Conservation (phyloP, 2,797 vertebrate genomes). For the Malurus splendens region DNA sequence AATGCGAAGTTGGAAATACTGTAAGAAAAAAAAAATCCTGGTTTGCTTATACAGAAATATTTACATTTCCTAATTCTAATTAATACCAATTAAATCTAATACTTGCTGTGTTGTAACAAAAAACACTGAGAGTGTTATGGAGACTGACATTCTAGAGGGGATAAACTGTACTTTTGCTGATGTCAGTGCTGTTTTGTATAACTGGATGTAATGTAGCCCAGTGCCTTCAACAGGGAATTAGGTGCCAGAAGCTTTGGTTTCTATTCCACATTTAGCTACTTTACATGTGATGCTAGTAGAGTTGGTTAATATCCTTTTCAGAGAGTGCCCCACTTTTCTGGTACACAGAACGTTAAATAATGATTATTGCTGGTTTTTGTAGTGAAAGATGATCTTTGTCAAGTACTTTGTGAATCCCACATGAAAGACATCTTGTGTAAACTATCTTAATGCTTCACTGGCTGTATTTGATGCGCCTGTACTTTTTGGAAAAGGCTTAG, state of each 20-base stretch:
- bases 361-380: not conserved
- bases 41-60: constrained; percentile 12
- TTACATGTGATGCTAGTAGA: not conserved
- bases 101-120: constrained; percentile 32
- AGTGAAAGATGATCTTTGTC: not conserved
- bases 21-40: not conserved
- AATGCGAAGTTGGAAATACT: not conserved
- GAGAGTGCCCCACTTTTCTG: not conserved
- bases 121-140: constrained; percentile 30
- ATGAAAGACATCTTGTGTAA: not conserved
- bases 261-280: constrained; percentile 12
- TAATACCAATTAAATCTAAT: constrained; percentile 49
- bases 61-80: constrained; percentile 52
- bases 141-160: constrained; percentile 44
- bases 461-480: not conserved
- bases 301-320: not conserved
- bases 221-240: not conserved
- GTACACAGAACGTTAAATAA: not conserved
- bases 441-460: not conserved
- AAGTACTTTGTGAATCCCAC: not conserved
- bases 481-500: not conserved
- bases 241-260: constrained; percentile 37
- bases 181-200: constrained; percentile 42
- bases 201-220: constrained; percentile 1
- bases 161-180: constrained; percentile 60